A percentile compares a stretch with the other conserved stretches of the same genome.
Evolutionary conservation across 2,888 invertebrate species (phyloP).

Genomic region (Apamea crenata): DNA sequence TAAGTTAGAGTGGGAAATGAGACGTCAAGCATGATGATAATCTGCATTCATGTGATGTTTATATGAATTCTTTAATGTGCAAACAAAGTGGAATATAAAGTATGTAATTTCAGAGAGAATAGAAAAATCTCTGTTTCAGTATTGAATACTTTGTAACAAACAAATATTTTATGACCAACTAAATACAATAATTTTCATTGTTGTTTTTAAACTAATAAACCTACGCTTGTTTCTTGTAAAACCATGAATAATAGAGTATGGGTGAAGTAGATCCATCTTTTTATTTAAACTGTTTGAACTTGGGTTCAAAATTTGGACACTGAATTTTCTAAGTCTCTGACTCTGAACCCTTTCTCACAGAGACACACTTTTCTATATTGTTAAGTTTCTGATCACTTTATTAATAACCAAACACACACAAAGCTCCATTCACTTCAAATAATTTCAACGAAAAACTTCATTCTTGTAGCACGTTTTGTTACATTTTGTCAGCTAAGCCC

Average conservation of each 20-base stretch:
- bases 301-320: too few species aligned
- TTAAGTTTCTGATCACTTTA: not conserved
- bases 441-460: conserved; percentile 4
- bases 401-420: not conserved
- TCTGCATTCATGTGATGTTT: not conserved
- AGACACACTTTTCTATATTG: not conserved
- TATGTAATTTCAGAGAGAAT: not conserved
- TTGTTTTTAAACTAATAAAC: conserved; percentile 14
- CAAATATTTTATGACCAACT: not conserved
- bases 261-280: not conserved
- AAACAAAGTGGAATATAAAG: not conserved
- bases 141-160: not conserved
- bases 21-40: not conserved
- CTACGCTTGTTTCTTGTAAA: not conserved
- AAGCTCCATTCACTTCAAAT: not conserved
- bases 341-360: not conserved
- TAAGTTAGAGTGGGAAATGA: conserved; percentile 20
- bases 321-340: not conserved
- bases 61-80: not conserved
- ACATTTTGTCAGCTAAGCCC: conserved; percentile 8
- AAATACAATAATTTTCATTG: not conserved
- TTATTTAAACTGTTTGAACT: not conserved
- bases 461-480: conserved; percentile 11
- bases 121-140: not conserved
- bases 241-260: not conserved